Percentiles rank a stretch among this genome's conserved stretches.
These are phyloP conservation scores for Polietes domitor DNA, from an alignment of 2,888 invertebrate species.

Conservation along the genomic window DNA sequence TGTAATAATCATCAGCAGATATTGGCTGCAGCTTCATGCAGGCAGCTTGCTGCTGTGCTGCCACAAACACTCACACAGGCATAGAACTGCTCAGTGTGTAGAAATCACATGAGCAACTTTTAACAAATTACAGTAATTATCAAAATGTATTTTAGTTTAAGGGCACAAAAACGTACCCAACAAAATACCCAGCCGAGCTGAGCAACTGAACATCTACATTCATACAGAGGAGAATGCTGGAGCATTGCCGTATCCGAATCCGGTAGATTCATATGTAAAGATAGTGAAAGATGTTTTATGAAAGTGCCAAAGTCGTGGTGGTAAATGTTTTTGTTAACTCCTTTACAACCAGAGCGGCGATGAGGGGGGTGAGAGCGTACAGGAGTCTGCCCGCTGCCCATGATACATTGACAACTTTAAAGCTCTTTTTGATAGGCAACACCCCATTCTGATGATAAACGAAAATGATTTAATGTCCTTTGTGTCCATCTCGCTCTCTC, in stretches of 20 bases:
- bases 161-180: slow-evolving; percentile 69
- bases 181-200: background rate
- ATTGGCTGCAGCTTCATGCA: slow-evolving; percentile 8
- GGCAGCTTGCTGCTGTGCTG: slow-evolving; percentile 20
- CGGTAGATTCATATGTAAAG: slow-evolving; percentile 59
- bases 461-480: slow-evolving; percentile 51
- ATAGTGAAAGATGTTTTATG: slow-evolving; percentile 60
- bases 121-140: slow-evolving; percentile 77
- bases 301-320: slow-evolving; percentile 21
- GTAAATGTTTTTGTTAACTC: background rate
- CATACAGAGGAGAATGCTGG: background rate
- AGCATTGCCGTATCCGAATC: background rate
- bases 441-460: slow-evolving; percentile 62
- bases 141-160: slow-evolving; percentile 75
- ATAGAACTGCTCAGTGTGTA: slow-evolving; percentile 27
- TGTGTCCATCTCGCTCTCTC: background rate
- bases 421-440: slow-evolving; percentile 62
- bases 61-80: slow-evolving; percentile 16
- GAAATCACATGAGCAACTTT: slow-evolving; percentile 71
- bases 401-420: slow-evolving; percentile 62
- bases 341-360: too few species aligned
- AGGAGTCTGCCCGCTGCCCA: background rate
- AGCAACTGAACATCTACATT: slow-evolving; percentile 17
- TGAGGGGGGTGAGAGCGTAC: too few species aligned
- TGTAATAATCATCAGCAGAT: background rate